Conservation (phyloP, 2,888 invertebrate genomes). For the Synergus itoensis region DNA sequence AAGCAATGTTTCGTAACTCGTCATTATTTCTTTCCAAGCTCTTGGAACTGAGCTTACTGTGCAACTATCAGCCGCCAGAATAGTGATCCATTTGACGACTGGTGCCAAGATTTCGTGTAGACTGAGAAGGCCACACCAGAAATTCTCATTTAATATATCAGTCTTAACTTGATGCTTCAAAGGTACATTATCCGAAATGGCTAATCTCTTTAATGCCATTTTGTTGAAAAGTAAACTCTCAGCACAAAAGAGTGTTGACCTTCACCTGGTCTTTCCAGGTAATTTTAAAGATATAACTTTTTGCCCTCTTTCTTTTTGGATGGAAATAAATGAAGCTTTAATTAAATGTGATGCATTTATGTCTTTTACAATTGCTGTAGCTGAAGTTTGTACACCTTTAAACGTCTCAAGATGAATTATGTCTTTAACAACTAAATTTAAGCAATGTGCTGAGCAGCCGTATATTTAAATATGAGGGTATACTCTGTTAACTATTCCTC, state of each 20-base stretch:
- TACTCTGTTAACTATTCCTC: conserved; percentile 43
- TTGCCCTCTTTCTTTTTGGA: background rate
- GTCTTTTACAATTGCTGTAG: background rate
- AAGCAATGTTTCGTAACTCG: too few relatives aligned
- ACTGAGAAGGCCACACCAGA: conserved; percentile 9
- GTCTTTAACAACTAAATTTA: conserved; percentile 46
- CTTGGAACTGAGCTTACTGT: background rate
- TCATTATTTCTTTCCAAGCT: too few relatives aligned
- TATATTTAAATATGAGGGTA: conserved; percentile 44
- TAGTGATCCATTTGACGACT: background rate
- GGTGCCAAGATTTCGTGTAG: conserved; percentile 2
- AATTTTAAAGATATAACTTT: conserved; percentile 42
- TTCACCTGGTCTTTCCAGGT: conserved; percentile 45
- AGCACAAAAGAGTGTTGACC: conserved; percentile 42
- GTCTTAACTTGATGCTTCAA: background rate
- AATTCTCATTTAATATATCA: background rate
- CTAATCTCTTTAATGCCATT: conserved; percentile 43
- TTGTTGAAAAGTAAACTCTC: conserved; percentile 47
- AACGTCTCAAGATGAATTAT: conserved; percentile 16
- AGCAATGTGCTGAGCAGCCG: conserved; percentile 48
- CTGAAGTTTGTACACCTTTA: background rate
- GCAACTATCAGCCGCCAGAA: background rate
- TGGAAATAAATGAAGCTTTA: background rate
- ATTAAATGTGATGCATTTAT: background rate
- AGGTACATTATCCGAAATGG: conserved; percentile 11